These are phyloP conservation scores for Genyomyrus donnyi DNA, from an alignment of 2,113 vertebrate species.

Conservation along the genomic window DNA sequence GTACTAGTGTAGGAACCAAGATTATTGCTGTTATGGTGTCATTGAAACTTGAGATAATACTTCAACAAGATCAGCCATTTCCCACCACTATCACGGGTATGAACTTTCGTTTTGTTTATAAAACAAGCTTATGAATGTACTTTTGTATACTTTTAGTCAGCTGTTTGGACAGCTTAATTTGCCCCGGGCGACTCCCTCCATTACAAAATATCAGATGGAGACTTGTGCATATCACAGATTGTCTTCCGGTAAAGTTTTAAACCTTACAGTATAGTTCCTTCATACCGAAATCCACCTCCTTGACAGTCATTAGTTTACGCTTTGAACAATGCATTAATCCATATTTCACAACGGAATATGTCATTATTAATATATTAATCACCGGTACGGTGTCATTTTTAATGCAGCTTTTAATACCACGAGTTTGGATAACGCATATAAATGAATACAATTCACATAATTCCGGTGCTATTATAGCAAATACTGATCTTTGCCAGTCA, in stretches of 20 bases:
- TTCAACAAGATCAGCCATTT: slow-evolving; percentile 36
- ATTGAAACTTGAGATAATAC: slow-evolving; percentile 19
- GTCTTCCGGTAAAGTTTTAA: neutral
- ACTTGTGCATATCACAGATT: neutral
- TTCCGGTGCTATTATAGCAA: neutral
- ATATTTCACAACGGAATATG: neutral
- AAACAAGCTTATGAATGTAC: slow-evolving; percentile 14
- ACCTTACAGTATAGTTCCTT: neutral
- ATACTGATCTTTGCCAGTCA: neutral
- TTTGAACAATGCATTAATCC: neutral
- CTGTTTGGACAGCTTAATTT: neutral
- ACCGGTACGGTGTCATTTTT: neutral
- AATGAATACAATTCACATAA: neutral
- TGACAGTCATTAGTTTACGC: neutral
- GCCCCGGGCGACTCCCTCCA: neutral
- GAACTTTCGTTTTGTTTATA: slow-evolving; percentile 29
- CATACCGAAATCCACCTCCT: neutral
- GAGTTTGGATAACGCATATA: neutral
- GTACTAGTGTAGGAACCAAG: neutral
- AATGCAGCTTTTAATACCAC: neutral
- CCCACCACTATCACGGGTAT: neutral
- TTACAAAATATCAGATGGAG: neutral
- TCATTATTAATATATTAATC: neutral
- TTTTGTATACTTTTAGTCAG: slow-evolving; percentile 13
- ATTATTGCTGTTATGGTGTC: slow-evolving; percentile 7